Evolutionary conservation across 2,113 vertebrate species (phyloP).

Genomic region (Hemiprocne comata): DNA sequence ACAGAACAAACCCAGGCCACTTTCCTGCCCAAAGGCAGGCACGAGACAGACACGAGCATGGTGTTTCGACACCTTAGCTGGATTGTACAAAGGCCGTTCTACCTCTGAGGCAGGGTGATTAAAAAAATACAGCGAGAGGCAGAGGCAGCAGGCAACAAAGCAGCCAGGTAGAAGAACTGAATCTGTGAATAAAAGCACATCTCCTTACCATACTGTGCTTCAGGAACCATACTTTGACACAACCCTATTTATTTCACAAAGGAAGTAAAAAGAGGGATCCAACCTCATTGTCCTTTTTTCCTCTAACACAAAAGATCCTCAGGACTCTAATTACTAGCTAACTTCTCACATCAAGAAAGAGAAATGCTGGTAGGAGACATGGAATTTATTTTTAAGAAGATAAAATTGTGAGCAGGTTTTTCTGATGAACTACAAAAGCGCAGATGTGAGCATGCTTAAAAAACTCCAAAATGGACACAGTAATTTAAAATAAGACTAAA

Average conservation of each 20-base stretch:
- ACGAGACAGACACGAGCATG: rapidly evolving
- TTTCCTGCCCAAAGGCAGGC: neutral
- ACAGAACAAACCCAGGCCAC: neutral
- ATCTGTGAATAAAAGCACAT: neutral
- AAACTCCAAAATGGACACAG: neutral
- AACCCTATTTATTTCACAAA: constrained; percentile 40
- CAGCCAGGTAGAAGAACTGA: neutral
- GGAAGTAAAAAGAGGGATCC: constrained; percentile 22
- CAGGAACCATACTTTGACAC: constrained; percentile 23
- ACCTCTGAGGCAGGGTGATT: neutral
- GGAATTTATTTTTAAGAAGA: constrained; percentile 39
- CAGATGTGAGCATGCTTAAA: constrained; percentile 3
- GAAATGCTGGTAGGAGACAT: neutral
- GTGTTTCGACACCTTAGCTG: neutral
- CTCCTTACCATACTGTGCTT: neutral
- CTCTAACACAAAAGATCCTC: neutral
- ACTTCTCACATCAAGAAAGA: constrained; percentile 10
- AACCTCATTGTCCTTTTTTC: constrained; percentile 23
- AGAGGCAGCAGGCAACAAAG: constrained; percentile 18
- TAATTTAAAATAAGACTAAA: constrained; percentile 25
- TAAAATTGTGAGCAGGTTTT: constrained; percentile 27
- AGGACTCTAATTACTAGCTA: constrained; percentile 31
- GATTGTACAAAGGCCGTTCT: neutral
- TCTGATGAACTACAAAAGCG: constrained; percentile 30
- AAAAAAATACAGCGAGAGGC: neutral